Evolutionary conservation across 2,888 invertebrate species (phyloP).

Genomic region (Tillus elongatus): DNA sequence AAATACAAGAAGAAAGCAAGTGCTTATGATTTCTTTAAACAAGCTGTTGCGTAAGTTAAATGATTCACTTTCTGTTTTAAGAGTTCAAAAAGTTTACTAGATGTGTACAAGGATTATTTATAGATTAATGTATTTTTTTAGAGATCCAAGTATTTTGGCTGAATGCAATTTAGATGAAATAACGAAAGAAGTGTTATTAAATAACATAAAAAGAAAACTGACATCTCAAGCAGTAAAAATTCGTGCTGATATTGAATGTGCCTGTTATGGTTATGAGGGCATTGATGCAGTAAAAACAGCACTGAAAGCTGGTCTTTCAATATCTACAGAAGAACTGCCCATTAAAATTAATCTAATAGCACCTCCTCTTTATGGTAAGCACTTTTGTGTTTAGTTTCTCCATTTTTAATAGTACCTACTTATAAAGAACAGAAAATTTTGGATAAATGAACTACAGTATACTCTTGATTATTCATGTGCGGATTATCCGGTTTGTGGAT

Average conservation of each 20-base stretch:
- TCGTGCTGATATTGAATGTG: conserved; percentile 85
- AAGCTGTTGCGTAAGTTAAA: conserved; percentile 59
- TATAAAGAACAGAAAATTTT: no score
- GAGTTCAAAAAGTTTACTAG: no score
- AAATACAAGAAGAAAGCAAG: conserved; percentile 94
- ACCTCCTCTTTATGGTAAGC: conserved; percentile 75
- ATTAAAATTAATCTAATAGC: conserved; percentile 99
- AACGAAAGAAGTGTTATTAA: conserved; percentile 84
- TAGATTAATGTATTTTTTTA: conserved; percentile 36
- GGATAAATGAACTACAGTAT: no score
- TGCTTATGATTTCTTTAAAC: conserved; percentile 97
- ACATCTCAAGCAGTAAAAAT: conserved; percentile 97
- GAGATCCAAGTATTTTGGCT: conserved; percentile 88
- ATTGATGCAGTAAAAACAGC: conserved; percentile 97
- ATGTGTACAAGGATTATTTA: not conserved
- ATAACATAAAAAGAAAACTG: conserved; percentile 90
- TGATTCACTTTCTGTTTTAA: not conserved
- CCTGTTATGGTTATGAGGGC: conserved; percentile 95
- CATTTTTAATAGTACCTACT: no score
- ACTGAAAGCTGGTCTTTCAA: conserved; percentile 76
- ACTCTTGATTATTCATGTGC: no score
- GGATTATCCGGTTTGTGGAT: no score
- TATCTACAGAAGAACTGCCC: conserved; percentile 88
- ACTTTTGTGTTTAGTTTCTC: no score
- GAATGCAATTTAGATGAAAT: conserved; percentile 91